These are phyloP conservation scores for Apamea crenata DNA, from an alignment of 2,888 invertebrate species.

Conservation along the genomic window DNA sequence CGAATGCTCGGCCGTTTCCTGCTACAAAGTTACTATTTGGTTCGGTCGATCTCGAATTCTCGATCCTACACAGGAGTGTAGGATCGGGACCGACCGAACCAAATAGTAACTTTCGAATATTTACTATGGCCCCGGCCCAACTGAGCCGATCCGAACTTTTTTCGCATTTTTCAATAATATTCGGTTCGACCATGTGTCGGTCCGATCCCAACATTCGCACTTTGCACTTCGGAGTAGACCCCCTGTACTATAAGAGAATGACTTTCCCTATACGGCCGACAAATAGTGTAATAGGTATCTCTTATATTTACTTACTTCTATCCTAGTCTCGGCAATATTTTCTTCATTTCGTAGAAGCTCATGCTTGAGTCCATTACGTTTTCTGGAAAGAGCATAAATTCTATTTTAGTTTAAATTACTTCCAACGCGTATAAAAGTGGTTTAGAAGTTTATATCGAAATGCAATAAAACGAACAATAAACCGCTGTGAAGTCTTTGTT, in stretches of 20 bases:
- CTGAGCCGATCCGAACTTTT: too few relatives aligned
- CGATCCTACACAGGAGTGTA: too few relatives aligned
- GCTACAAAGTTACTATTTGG: too few relatives aligned
- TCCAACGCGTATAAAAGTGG: constrained; percentile 18
- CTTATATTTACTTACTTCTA: constrained; percentile 79
- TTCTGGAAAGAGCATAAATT: constrained; percentile 77
- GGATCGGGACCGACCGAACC: too few relatives aligned
- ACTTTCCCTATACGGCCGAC: neutral
- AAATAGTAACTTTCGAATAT: too few relatives aligned
- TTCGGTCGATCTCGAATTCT: too few relatives aligned
- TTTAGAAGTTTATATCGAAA: constrained; percentile 57
- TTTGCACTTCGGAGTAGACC: too few relatives aligned
- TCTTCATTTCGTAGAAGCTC: constrained; percentile 87
- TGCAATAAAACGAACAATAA: constrained; percentile 67
- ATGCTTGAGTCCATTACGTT: constrained; percentile 86
- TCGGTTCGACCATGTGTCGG: too few relatives aligned
- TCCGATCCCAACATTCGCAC: too few relatives aligned
- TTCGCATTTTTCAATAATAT: too few relatives aligned
- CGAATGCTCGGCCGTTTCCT: too few relatives aligned
- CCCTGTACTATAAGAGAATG: constrained; percentile 3
- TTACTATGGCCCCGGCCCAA: too few relatives aligned
- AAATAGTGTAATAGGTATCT: neutral
- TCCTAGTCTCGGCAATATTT: constrained; percentile 85
- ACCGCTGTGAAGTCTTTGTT: constrained; percentile 65
- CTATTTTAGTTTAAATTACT: constrained; percentile 34